Percentiles rank a stretch among this genome's conserved stretches.
Evolutionary conservation across 2,888 invertebrate genomes (phyloP).

Genomic region (Mythimna lalbum): DNA sequence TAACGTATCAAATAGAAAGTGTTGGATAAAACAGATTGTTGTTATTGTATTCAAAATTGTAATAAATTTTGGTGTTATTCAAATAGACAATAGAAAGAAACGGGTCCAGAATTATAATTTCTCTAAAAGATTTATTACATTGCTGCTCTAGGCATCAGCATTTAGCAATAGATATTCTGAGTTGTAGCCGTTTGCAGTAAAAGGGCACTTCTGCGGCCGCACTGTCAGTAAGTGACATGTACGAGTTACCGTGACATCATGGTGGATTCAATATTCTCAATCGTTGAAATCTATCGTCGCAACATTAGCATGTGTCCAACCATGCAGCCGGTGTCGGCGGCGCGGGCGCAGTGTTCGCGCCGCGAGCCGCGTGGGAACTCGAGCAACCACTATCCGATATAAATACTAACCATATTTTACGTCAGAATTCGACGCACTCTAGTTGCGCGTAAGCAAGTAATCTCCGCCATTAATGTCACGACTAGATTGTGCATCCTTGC

Average conservation of each 20-base stretch:
- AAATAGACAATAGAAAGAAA: constrained; percentile 8
- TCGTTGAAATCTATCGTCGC: constrained; percentile 54
- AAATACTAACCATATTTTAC: constrained; percentile 81
- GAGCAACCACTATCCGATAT: constrained; percentile 71
- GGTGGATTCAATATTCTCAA: constrained; percentile 49
- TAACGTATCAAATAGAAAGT: constrained; percentile 49
- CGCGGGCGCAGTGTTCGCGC: constrained; percentile 49
- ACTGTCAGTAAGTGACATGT: constrained; percentile 37
- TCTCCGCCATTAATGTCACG: constrained; percentile 81
- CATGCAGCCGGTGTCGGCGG: constrained; percentile 44
- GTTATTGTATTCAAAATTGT: constrained; percentile 36
- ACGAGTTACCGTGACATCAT: constrained; percentile 37
- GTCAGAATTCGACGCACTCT: constrained; percentile 81
- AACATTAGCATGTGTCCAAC: constrained; percentile 62
- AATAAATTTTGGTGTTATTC: constrained; percentile 11
- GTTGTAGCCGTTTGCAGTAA: constrained; percentile 19
- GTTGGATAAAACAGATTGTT: constrained; percentile 12
- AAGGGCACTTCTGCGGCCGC: constrained; percentile 15
- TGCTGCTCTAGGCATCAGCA: background rate
- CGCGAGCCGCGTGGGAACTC: constrained; percentile 86
- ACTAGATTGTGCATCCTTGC: constrained; percentile 87
- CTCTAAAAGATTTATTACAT: constrained; percentile 31
- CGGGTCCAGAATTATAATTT: constrained; percentile 31
- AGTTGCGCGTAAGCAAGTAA: constrained; percentile 77
- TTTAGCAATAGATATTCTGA: constrained; percentile 20